Conservation (phyloP, 2,888 invertebrate species). For the Acleris emargana region DNA sequence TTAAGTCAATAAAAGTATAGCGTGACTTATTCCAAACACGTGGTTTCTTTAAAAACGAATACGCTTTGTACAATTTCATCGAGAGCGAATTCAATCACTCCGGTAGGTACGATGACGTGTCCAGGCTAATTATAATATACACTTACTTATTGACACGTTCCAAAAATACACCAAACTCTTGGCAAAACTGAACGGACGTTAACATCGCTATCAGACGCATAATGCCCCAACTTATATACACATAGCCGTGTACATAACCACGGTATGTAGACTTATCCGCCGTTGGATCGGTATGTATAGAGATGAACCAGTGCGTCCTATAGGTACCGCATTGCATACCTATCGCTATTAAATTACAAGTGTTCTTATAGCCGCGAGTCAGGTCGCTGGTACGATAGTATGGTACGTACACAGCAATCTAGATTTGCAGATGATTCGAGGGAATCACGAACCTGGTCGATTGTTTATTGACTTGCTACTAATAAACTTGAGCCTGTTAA, state of each 20-base stretch:
- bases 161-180: conserved; percentile 79
- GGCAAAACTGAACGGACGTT: conserved; percentile 83
- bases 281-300: conserved; percentile 39
- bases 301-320: conserved; percentile 27
- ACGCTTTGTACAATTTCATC: conserved; percentile 50
- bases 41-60: conserved; percentile 19
- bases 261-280: conserved; percentile 48
- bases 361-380: conserved; percentile 50
- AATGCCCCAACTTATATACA: conserved; percentile 63
- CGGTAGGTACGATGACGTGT: conserved; percentile 69
- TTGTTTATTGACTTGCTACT: conserved; percentile 28
- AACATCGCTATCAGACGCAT: conserved; percentile 80
- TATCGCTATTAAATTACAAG: conserved; percentile 42
- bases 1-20: no score
- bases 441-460: conserved; percentile 26
- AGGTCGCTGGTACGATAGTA: conserved; percentile 41
- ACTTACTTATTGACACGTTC: conserved; percentile 83
- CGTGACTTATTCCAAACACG: conserved; percentile 1
- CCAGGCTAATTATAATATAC: conserved; percentile 79
- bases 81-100: conserved; percentile 69
- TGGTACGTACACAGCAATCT: conserved; percentile 16
- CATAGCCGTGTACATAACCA: conserved; percentile 42
- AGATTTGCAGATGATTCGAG: conserved; percentile 28
- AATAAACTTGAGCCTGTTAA: conserved; percentile 6
- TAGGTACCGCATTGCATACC: conserved; percentile 18